phyloP scores from a whole-genome alignment of 2,797 vertebrate genomes.

The Siniperca undulata region DNA sequence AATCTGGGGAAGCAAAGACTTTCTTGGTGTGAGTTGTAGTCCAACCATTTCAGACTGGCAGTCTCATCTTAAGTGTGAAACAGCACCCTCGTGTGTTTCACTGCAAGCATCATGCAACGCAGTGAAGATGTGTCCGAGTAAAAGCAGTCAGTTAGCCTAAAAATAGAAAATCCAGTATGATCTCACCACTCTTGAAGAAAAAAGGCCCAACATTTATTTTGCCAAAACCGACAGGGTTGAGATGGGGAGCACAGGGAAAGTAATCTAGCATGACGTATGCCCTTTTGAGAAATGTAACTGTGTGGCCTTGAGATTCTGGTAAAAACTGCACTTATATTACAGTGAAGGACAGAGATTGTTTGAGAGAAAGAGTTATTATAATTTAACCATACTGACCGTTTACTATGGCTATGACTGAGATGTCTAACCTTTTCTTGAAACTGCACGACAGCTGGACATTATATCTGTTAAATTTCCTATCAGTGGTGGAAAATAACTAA shows the following conservation, averaged over 20 bases:
- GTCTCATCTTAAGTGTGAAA: slow-evolving; percentile 42
- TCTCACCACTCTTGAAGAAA: slow-evolving; percentile 60
- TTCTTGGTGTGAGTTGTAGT: neutral
- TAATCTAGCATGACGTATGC: slow-evolving; percentile 68
- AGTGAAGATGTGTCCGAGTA: slow-evolving; percentile 13
- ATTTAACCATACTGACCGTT: slow-evolving; percentile 10
- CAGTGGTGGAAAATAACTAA: neutral
- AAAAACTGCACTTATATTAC: slow-evolving; percentile 36
- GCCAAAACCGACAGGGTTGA: slow-evolving; percentile 64
- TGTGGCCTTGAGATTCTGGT: slow-evolving; percentile 48
- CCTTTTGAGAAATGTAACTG: slow-evolving; percentile 63
- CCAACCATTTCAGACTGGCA: neutral
- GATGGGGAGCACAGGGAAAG: slow-evolving; percentile 67
- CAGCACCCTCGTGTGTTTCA: slow-evolving; percentile 74
- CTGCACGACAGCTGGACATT: neutral
- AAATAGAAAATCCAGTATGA: slow-evolving; percentile 72
- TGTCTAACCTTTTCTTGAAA: slow-evolving; percentile 12
- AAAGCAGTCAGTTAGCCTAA: slow-evolving; percentile 49
- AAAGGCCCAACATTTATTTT: slow-evolving; percentile 55
- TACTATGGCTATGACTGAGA: neutral
- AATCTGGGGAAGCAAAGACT: slow-evolving; percentile 5
- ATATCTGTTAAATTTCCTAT: neutral
- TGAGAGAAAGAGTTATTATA: slow-evolving; percentile 3
- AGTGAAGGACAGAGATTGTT: slow-evolving; percentile 6
- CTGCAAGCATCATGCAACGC: neutral